These are phyloP conservation scores for Aurelia sp. DNA, from an alignment of 30 jellyfish, hydroid and myxozoan genomes.

Conservation along the genomic window DNA sequence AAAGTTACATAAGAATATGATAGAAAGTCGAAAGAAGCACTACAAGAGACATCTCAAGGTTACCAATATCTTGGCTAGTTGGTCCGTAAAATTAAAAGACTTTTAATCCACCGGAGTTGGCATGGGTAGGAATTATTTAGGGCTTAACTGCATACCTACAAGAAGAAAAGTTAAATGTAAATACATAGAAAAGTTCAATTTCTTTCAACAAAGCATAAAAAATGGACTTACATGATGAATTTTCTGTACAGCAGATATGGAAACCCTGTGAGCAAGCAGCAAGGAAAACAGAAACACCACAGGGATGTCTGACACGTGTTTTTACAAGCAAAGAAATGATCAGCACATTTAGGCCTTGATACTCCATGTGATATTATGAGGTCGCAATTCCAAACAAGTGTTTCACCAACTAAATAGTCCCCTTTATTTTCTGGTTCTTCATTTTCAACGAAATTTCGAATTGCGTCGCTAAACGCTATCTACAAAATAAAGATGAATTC, in stretches of 20 bases:
- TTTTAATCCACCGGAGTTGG: no score
- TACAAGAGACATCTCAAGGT: no score
- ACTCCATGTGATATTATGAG: constrained; percentile 80
- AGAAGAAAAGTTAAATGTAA: no score
- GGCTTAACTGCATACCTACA: no score
- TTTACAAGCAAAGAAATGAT: constrained; percentile 84
- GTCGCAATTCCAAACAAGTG: constrained; percentile 84
- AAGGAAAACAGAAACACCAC: constrained; percentile 91
- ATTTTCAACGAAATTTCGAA: constrained; percentile 60
- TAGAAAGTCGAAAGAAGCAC: no score
- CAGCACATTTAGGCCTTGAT: constrained; percentile 80
- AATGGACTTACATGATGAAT: constrained; percentile 62
- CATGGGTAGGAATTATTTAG: no score
- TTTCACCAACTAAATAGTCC: constrained; percentile 31
- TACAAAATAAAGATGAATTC: neutral
- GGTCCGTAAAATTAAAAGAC: no score
- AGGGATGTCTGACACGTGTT: constrained; percentile 67
- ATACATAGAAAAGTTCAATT: no score
- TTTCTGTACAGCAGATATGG: constrained; percentile 81
- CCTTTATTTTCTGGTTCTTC: constrained; percentile 21
- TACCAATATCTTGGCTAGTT: no score
- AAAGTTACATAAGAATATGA: no score
- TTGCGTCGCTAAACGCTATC: constrained; percentile 80
- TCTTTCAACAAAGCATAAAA: no score
- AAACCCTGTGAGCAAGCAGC: constrained; percentile 77